These are phyloP conservation scores for Glossophaga mutica DNA, from an alignment of 2,797 vertebrate genomes.

Conservation along the genomic window DNA sequence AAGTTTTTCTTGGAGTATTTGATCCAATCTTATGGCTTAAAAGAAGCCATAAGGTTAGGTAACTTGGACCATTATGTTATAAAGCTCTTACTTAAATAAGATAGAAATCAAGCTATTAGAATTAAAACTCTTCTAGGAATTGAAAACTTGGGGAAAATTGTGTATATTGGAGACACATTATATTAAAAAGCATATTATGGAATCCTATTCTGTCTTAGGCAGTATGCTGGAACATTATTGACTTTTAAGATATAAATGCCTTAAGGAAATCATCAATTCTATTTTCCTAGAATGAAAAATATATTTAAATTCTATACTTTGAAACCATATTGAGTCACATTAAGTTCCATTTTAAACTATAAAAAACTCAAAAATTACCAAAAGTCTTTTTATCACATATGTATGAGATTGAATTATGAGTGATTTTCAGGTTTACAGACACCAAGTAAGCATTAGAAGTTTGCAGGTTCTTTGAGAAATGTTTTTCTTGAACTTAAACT, in stretches of 20 bases:
- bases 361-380: not conserved
- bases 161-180: not conserved
- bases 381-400: not conserved
- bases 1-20: not conserved
- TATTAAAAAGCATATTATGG: not conserved
- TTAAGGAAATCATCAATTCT: not conserved
- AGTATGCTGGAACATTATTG: not conserved
- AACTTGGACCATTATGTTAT: not conserved
- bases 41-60: not conserved
- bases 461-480: not conserved
- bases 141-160: not conserved
- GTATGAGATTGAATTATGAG: not conserved
- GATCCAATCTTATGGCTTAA: not conserved
- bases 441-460: not conserved
- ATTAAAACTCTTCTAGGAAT: not conserved
- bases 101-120: not conserved
- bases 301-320: conserved; percentile 7
- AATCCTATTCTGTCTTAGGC: not conserved
- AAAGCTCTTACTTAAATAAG: not conserved
- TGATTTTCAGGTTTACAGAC: conserved; percentile 12
- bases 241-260: not conserved
- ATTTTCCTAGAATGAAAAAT: conserved; percentile 38
- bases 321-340: not conserved
- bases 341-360: not conserved
- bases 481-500: not conserved